A percentile compares a stretch with the other conserved stretches of the same genome.
Evolutionary conservation across 1,140 invertebrate genomes (phyloP).

Genomic region (Agrilus planipennis): DNA sequence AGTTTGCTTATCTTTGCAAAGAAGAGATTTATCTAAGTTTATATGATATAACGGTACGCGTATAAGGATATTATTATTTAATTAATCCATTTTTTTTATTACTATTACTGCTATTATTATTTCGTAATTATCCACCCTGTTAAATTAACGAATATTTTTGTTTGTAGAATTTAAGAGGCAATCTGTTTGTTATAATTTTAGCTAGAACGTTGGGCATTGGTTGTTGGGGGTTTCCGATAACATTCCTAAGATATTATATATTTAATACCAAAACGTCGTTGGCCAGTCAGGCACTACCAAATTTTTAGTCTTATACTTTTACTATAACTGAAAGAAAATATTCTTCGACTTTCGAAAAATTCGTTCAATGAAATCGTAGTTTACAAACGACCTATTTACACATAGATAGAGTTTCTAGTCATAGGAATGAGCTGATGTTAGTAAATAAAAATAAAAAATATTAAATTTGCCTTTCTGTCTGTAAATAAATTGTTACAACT

Average conservation of each 20-base stretch:
- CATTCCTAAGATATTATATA: slow-evolving; percentile 12
- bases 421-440: slow-evolving; percentile 27
- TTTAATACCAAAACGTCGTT: too few species aligned
- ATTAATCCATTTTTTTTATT: too few species aligned
- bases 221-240: neutral
- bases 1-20: too few species aligned
- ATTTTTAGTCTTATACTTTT: slow-evolving; percentile 10
- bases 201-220: slow-evolving; percentile 5
- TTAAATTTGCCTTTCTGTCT: too few species aligned
- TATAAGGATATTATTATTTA: too few species aligned
- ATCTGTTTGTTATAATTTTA: neutral
- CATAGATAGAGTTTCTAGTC: slow-evolving; percentile 27
- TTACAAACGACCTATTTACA: slow-evolving; percentile 11
- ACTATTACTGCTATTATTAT: too few species aligned
- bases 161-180: neutral
- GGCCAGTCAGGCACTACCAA: slow-evolving; percentile 17
- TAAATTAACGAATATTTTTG: neutral
- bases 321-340: neutral
- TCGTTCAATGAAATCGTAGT: neutral
- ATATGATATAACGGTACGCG: too few species aligned
- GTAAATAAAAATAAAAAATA: slow-evolving; percentile 4
- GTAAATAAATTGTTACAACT: too few species aligned
- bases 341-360: neutral
- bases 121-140: too few species aligned
- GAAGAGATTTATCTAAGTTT: too few species aligned